Percentiles rank a stretch among this genome's conserved stretches.
phyloP scores from a whole-genome alignment of 2,888 invertebrate genomes.

The Sinodicranocentrus sp. region DNA sequence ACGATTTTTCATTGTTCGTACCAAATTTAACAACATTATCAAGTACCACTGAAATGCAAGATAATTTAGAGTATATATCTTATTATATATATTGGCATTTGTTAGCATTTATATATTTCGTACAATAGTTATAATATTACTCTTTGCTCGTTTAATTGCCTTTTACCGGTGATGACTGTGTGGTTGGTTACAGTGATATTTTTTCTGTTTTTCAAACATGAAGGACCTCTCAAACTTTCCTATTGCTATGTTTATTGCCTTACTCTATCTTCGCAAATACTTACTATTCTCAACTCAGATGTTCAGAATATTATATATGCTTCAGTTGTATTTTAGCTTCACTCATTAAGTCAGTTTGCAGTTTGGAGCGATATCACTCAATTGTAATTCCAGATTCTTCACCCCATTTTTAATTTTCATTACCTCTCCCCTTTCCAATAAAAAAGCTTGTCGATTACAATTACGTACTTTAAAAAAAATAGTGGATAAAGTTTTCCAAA shows the following conservation, averaged over 20 bases:
- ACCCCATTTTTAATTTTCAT: too few species aligned
- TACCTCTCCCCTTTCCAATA: too few species aligned
- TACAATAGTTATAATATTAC: conserved; percentile 33
- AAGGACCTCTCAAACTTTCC: conserved; percentile 81
- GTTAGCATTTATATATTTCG: not conserved
- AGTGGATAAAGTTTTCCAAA: too few species aligned
- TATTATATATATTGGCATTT: conserved; percentile 26
- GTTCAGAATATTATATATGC: conserved; percentile 48
- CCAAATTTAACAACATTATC: too few species aligned
- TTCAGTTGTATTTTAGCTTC: conserved; percentile 37
- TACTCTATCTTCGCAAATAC: conserved; percentile 72
- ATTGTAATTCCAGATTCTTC: too few species aligned
- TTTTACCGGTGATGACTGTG: conserved; percentile 67
- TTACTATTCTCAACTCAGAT: conserved; percentile 52
- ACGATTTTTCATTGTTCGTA: too few species aligned
- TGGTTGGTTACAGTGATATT: conserved; percentile 67
- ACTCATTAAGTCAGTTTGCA: conserved; percentile 36
- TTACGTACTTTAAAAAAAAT: too few species aligned
- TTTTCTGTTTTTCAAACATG: conserved; percentile 73
- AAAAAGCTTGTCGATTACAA: too few species aligned
- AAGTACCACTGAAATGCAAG: too few species aligned
- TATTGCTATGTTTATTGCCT: conserved; percentile 77
- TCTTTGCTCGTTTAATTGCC: conserved; percentile 66
- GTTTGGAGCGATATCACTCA: not conserved
- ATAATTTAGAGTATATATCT: too few species aligned